Evolutionary conservation across 2,888 invertebrate genomes (phyloP), one percentile per base, ranked within the genome.

Genomic region (Corbicula japonica): DNA sequence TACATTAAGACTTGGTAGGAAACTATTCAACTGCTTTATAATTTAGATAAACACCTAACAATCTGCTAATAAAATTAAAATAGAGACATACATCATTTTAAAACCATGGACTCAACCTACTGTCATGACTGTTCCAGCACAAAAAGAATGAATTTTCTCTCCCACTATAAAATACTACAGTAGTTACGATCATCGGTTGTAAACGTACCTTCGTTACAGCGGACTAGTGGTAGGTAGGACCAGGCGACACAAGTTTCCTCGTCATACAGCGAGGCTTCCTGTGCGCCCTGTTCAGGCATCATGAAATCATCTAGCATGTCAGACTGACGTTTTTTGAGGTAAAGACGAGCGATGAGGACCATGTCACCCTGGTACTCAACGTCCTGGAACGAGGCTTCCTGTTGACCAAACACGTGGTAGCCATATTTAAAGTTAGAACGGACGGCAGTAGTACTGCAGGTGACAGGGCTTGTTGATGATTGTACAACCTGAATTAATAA

Each of bases 371-470:
- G 86, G 74, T 91, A 75, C n/a, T 89, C 86, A 18, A 92, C 90
- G 54, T 90, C 90, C 60, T 89, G 83, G 80, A 93, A 93, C 10
- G 86, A 84, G 21, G 92, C 91, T 72, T 92, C 92, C 75, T 92
- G 92, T 83, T 91, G 91, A n/a, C 92, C 93, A 73, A 92, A 93
- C 21, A 93, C 86, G 79, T 92, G 93, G 83, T 92, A 92, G 72
- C 87, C 84, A 81, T 88, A 86, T 71, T 90, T 88, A 80, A 91
- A 92, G 78, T 89, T 91, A 52, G 92, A 91, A 65, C 86, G 78
- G n/a, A 92, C 92, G 48, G 90, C 87, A 18, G 91, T 90, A 23
- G 92, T 92, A 78, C 89, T 90, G 80, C 91, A 91, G 34, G 91
- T 92, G 23, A 93, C 91, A 61, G 92, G 92, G 72, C 91, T 89